phyloP scores from a whole-genome alignment of 2,113 vertebrate species.

The Psittacus erithacus region DNA sequence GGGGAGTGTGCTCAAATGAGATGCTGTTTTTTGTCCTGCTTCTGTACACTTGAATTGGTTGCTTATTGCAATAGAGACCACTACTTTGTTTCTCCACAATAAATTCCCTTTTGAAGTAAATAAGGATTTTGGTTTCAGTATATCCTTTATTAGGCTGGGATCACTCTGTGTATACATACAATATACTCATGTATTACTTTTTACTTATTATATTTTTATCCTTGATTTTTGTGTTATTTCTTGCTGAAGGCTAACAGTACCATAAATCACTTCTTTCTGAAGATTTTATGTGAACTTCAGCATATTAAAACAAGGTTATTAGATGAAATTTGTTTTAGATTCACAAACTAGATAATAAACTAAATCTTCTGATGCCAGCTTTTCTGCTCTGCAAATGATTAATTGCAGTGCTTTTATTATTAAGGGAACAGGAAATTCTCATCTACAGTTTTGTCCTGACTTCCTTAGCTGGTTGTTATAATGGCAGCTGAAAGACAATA shows the following conservation, averaged over 20 bases:
- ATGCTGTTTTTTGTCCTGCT: background rate
- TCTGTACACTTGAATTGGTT: background rate
- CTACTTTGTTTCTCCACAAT: background rate
- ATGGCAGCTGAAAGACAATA: background rate
- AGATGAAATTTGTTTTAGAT: background rate
- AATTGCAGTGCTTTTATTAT: background rate
- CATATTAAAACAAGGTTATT: background rate
- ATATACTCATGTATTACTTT: background rate
- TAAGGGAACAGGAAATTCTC: background rate
- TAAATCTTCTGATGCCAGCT: background rate
- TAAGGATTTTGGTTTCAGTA: background rate
- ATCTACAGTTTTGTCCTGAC: background rate
- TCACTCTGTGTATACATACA: background rate
- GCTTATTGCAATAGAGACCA: background rate
- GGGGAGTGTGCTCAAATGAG: rapidly evolving
- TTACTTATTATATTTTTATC: background rate
- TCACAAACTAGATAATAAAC: background rate
- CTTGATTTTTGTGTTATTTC: background rate
- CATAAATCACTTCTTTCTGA: background rate
- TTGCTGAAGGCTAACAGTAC: background rate
- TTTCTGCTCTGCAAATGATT: background rate
- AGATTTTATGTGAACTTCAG: background rate
- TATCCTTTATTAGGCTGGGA: background rate
- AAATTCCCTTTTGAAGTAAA: background rate
- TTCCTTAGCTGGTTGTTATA: background rate